Conservation (phyloP, 2,888 invertebrate species). For the Amiota minor region DNA sequence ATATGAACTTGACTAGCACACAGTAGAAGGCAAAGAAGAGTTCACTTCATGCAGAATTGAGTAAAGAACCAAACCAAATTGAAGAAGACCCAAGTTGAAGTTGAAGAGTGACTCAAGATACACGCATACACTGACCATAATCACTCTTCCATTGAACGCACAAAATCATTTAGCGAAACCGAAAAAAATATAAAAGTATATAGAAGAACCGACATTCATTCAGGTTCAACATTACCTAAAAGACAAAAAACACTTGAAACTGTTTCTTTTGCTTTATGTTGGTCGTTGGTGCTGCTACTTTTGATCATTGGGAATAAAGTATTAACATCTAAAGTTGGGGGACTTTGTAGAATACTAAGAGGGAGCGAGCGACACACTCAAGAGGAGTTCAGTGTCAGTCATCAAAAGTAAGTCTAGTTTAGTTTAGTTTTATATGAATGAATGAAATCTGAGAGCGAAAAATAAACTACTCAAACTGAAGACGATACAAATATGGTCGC, state of each 20-base stretch:
- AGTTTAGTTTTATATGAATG: neutral
- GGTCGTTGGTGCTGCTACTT: neutral
- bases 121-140: slow-evolving; percentile 59
- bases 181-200: slow-evolving; percentile 52
- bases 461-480: neutral
- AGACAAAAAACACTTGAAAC: slow-evolving; percentile 59
- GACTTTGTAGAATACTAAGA: slow-evolving; percentile 15
- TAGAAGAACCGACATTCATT: slow-evolving; percentile 25
- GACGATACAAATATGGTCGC: neutral
- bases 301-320: neutral
- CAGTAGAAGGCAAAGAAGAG: slow-evolving; percentile 30
- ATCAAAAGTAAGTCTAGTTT: neutral
- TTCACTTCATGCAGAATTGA: neutral
- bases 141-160: slow-evolving; percentile 74
- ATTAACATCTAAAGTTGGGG: slow-evolving; percentile 14
- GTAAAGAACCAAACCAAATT: slow-evolving; percentile 39
- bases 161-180: slow-evolving; percentile 75
- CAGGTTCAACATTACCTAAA: slow-evolving; percentile 23
- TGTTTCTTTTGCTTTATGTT: slow-evolving; percentile 47
- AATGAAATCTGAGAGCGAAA: slow-evolving; percentile 7
- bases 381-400: slow-evolving; percentile 1
- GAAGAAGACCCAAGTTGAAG: slow-evolving; percentile 39
- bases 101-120: slow-evolving; percentile 10
- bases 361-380: slow-evolving; percentile 6
- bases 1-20: slow-evolving; percentile 58